A percentile compares a stretch with the other conserved stretches of the same genome.
Evolutionary conservation across 2,113 vertebrate genomes (phyloP).

Genomic region (Hyla sarda): DNA sequence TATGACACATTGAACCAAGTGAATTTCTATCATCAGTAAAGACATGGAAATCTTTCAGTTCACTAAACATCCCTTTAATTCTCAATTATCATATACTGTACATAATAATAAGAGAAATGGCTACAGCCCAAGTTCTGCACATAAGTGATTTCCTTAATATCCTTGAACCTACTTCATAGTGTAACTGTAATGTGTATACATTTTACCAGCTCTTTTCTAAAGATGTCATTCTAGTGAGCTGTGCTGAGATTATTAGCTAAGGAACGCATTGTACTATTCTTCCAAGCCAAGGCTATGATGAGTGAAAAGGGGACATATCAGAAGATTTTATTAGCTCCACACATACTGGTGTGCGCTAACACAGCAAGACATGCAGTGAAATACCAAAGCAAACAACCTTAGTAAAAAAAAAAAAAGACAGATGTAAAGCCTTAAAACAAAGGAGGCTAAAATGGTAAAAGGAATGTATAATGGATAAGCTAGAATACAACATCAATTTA

Average conservation of each 20-base stretch:
- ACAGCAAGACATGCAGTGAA: constrained; percentile 25
- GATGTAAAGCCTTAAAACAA: constrained; percentile 22
- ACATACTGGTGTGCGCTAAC: constrained; percentile 15
- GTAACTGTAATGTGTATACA: too few relatives aligned
- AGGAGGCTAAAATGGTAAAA: background rate
- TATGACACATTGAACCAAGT: too few relatives aligned
- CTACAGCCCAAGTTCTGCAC: too few relatives aligned
- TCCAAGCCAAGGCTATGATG: constrained; percentile 50
- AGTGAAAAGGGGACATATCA: constrained; percentile 45
- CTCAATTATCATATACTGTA: too few relatives aligned
- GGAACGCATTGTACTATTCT: constrained; percentile 48
- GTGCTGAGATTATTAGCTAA: constrained; percentile 36
- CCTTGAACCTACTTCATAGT: too few relatives aligned
- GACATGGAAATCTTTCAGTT: too few relatives aligned
- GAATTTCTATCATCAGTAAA: too few relatives aligned
- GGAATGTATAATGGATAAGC: background rate
- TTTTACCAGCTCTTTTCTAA: constrained; percentile 12
- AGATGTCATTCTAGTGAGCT: constrained; percentile 34
- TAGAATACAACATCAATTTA: background rate
- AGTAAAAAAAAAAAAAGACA: constrained; percentile 20
- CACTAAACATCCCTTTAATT: too few relatives aligned
- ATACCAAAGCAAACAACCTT: constrained; percentile 14
- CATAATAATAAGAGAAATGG: too few relatives aligned
- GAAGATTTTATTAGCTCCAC: constrained; percentile 35
- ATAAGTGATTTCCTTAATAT: too few relatives aligned